Conservation (phyloP, 2,797 vertebrate species). For the Glossophaga mutica region DNA sequence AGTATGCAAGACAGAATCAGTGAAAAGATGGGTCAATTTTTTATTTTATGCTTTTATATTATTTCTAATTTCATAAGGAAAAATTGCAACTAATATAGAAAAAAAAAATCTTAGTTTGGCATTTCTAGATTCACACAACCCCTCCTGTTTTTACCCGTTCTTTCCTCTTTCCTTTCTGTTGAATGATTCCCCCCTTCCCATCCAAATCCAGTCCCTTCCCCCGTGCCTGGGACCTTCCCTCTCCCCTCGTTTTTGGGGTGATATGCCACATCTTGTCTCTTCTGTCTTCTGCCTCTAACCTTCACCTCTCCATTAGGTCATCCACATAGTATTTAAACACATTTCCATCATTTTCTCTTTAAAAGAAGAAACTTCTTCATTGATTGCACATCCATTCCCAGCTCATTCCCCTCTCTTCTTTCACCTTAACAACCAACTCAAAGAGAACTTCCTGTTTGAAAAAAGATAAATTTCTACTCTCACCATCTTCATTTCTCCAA, state of each 20-base stretch:
- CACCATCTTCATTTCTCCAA: background rate
- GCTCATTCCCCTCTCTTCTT: background rate
- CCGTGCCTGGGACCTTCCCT: fast-evolving
- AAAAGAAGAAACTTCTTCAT: background rate
- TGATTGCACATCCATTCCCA: background rate
- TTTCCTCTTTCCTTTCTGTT: background rate
- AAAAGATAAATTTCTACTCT: background rate
- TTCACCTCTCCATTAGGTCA: background rate
- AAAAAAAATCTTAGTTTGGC: background rate
- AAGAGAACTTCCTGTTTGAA: background rate
- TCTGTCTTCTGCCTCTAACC: background rate
- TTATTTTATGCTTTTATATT: background rate
- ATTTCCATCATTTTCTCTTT: background rate
- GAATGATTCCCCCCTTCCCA: background rate
- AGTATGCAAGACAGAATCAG: background rate
- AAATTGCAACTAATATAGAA: background rate
- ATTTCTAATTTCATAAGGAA: conserved; percentile 10
- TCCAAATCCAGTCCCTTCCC: background rate
- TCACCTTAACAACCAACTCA: background rate
- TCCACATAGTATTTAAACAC: background rate
- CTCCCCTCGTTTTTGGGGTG: background rate
- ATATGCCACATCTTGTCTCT: background rate
- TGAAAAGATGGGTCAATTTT: background rate
- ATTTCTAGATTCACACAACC: background rate
- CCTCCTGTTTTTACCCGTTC: background rate